These are phyloP conservation scores for Austrolebias charrua DNA, from an alignment of 2,797 vertebrate genomes.

Conservation along the genomic window DNA sequence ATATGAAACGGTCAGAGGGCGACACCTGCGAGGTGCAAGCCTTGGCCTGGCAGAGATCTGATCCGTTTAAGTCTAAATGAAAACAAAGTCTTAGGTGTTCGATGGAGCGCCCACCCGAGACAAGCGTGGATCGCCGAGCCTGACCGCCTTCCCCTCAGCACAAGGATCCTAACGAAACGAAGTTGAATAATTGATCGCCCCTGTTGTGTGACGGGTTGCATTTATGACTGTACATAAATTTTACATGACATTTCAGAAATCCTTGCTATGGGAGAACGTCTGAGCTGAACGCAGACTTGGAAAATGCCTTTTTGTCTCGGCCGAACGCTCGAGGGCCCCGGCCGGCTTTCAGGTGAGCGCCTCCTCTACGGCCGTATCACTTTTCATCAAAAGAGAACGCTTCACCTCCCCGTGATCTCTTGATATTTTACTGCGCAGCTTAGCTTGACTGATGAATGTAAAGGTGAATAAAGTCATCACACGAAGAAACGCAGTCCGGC, in stretches of 20 bases:
- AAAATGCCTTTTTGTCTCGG: slow-evolving; percentile 45
- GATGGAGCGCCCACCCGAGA: slow-evolving; percentile 48
- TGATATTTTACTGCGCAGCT: slow-evolving; percentile 63
- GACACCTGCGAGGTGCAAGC: slow-evolving; percentile 73
- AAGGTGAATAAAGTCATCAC: slow-evolving; percentile 62
- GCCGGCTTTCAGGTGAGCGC: slow-evolving; percentile 39
- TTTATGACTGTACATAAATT: slow-evolving; percentile 82
- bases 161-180: slow-evolving; percentile 64
- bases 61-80: slow-evolving; percentile 54
- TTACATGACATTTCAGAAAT: slow-evolving; percentile 78
- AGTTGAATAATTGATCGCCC: slow-evolving; percentile 79
- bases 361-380: slow-evolving; percentile 54
- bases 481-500: slow-evolving; percentile 45
- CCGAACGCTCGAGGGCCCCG: slow-evolving; percentile 22
- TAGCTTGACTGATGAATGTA: slow-evolving; percentile 43
- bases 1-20: slow-evolving; percentile 39
- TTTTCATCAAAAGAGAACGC: slow-evolving; percentile 72
- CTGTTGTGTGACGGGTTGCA: slow-evolving; percentile 61
- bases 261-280: slow-evolving; percentile 36
- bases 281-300: slow-evolving; percentile 28
- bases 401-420: slow-evolving; percentile 75
- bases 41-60: slow-evolving; percentile 57
- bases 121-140: slow-evolving; percentile 32
- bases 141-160: slow-evolving; percentile 52
- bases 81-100: slow-evolving; percentile 66